A percentile compares a stretch with the other conserved stretches of the same genome.
Conservation (phyloP, 2,113 vertebrate species). For the Mirounga angustirostris region DNA sequence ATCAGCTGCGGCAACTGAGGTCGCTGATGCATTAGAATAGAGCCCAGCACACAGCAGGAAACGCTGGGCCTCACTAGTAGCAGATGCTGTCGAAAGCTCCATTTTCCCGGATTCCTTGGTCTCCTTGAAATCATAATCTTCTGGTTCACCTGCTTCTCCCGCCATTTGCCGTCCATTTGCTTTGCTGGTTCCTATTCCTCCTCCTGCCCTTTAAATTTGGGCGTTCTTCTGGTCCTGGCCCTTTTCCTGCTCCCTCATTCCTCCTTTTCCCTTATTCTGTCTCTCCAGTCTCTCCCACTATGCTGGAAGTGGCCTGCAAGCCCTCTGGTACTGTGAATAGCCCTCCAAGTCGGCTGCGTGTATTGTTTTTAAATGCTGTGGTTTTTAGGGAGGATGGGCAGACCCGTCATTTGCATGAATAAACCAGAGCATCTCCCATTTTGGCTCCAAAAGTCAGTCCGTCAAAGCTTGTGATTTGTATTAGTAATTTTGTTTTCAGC, state of each 20-base stretch:
- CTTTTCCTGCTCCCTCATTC: background rate
- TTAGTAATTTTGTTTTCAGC: slow-evolving; percentile 3
- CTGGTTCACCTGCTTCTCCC: background rate
- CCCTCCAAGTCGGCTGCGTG: background rate
- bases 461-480: slow-evolving; percentile 29
- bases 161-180: background rate
- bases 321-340: fast-evolving
- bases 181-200: background rate
- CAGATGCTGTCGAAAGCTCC: background rate
- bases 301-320: background rate
- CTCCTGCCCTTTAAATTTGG: background rate
- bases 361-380: background rate
- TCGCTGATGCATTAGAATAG: background rate
- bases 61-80: background rate
- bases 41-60: background rate
- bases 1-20: background rate
- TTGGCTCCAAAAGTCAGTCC: background rate
- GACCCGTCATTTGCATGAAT: slow-evolving; percentile 10
- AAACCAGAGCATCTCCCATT: slow-evolving; percentile 6
- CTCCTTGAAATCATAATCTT: slow-evolving; percentile 17
- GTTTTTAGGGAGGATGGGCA: background rate
- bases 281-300: background rate
- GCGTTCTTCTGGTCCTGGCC: background rate
- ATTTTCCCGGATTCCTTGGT: background rate
- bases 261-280: background rate